Base-by-base conservation (phyloP, 2,113 vertebrate species). In the Corythoichthys haematopterus region DNA sequence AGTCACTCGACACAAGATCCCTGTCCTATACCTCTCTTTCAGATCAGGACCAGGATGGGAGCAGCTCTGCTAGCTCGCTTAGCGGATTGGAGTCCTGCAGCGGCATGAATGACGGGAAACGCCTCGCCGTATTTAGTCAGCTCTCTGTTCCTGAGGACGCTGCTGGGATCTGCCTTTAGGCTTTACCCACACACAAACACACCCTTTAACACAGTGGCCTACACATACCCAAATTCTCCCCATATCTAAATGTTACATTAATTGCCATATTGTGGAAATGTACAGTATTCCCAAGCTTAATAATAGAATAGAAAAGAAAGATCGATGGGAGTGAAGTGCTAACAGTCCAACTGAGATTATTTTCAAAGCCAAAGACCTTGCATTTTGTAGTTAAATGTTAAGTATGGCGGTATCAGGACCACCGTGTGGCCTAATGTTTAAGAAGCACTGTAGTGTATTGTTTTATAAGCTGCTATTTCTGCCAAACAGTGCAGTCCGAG, bases 51-150 rank as follows among this genome's bases (percentile, higher is more conserved):
- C 85, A 84, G 62, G 88, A 89, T 5, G 50, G 93, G 84, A 15
- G 88, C 79, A 79, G 93, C 82, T 93, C 93, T 1, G 81, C 91
- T 14, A 91, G 93, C 84, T 93, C 93, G 13, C 79, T 93, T 37
- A 95, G 93, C 0, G 93, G 93, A 13, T 94, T 93, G 0, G 94
- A 96, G 9, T 90, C 91, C 0, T 92, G 92, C 0, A 85, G 92
- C 0, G 92, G 91, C 0, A 84, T 84, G 14, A 92, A 80, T 0
- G 95, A 96, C 0, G 65, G 80, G 45, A 84, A 84, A 12, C 85
- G 95, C 4, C 91, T 96, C 66, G 93, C 94, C 1, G 95, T 96
- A 46, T 96, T 96, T 89, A 95, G 95, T 71, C 93, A 94, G 59
- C 88, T 95, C 5, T 96, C 94, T 0, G 92, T 95, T 36, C 94